These are phyloP conservation scores for Vanessa atalanta DNA, from an alignment of 1,140 invertebrate species.

Conservation along the genomic window DNA sequence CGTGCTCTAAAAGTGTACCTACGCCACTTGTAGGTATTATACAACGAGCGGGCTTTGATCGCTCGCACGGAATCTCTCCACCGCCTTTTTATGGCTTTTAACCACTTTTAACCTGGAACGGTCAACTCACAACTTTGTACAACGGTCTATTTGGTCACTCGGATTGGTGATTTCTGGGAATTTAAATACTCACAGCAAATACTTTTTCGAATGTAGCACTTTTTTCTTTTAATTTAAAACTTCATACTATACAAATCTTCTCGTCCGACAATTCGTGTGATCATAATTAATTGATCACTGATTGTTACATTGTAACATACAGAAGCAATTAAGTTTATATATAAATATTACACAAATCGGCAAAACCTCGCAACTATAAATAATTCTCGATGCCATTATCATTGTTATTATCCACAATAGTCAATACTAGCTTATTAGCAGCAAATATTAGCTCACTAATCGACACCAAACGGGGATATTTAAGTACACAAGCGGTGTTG, in stretches of 20 bases:
- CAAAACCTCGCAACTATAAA: not conserved
- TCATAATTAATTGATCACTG: too few relatives aligned
- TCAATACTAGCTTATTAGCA: conserved; percentile 13
- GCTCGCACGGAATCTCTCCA: conserved; percentile 38
- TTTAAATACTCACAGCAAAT: not conserved
- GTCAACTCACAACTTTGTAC: conserved; percentile 14
- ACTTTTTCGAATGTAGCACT: not conserved
- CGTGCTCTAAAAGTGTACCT: conserved; percentile 13
- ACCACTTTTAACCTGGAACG: conserved; percentile 31
- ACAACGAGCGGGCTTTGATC: conserved; percentile 39
- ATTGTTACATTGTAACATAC: too few relatives aligned
- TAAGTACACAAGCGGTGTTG: conserved; percentile 19
- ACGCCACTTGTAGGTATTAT: conserved; percentile 18
- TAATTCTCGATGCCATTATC: not conserved
- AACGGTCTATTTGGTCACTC: conserved; percentile 3
- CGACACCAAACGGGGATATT: conserved; percentile 23
- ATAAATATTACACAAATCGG: not conserved
- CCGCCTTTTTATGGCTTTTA: conserved; percentile 43
- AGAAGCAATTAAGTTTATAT: too few relatives aligned
- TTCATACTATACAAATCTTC: too few relatives aligned
- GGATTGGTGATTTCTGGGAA: conserved; percentile 4
- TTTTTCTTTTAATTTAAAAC: not conserved
- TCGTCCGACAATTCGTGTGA: too few relatives aligned
- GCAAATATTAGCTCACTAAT: conserved; percentile 20
- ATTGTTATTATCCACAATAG: conserved; percentile 12